A percentile compares a stretch with the other conserved stretches of the same genome.
Conservation (phyloP, 2,113 vertebrate genomes). For the Varanus salvator region DNA sequence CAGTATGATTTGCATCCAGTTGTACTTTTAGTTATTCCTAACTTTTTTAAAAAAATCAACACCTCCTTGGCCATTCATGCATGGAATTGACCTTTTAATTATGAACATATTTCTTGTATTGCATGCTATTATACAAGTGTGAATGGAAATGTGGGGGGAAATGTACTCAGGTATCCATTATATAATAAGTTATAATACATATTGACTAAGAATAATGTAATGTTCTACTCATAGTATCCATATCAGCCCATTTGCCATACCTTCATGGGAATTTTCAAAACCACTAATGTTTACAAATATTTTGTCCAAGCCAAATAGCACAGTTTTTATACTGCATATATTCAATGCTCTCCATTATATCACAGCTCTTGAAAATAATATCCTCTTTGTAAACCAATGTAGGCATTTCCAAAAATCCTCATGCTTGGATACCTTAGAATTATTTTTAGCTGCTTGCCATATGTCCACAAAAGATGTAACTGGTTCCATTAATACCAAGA, state of each 20-base stretch:
- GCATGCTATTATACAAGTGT: background rate
- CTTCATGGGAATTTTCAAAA: background rate
- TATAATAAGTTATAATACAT: background rate
- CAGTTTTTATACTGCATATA: background rate
- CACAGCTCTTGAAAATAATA: background rate
- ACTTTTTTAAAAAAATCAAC: background rate
- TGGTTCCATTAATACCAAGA: conserved; percentile 2
- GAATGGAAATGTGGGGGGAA: background rate
- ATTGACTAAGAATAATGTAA: background rate
- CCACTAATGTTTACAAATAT: background rate
- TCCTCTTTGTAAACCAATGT: background rate
- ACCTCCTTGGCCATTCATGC: background rate
- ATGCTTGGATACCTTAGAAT: background rate
- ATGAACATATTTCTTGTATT: background rate
- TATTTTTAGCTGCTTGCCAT: conserved; percentile 16
- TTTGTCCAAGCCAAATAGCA: background rate
- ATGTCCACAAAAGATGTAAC: background rate
- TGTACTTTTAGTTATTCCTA: background rate
- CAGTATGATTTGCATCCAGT: background rate
- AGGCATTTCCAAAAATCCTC: background rate
- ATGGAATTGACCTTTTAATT: background rate
- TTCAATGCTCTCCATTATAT: background rate
- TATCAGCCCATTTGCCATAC: background rate
- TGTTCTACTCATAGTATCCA: background rate
- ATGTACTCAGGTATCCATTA: background rate